Conservation (phyloP, 2,888 invertebrate species). For the Napeogenes sylphis region DNA sequence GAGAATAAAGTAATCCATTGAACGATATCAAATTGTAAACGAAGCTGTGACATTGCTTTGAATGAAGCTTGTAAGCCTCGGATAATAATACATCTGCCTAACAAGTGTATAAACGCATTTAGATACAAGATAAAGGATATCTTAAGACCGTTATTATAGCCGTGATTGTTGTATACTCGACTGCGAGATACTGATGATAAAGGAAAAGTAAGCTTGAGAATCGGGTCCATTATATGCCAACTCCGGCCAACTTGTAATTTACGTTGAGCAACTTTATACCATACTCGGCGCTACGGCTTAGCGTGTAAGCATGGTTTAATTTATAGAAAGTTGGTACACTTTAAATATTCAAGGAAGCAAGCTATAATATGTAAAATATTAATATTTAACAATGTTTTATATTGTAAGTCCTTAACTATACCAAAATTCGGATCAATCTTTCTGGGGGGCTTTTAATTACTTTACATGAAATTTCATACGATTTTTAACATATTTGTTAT, state of each 20-base stretch:
- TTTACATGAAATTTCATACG: conserved; percentile 1
- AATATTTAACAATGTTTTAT: conserved; percentile 5
- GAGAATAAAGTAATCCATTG: background rate
- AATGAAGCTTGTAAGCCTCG: background rate
- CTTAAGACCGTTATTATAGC: conserved; percentile 17
- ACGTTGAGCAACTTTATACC: conserved; percentile 48
- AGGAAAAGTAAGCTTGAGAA: conserved; percentile 32
- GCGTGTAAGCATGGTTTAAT: conserved; percentile 41
- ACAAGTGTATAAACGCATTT: background rate
- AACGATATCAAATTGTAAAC: background rate
- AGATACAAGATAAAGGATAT: conserved; percentile 11
- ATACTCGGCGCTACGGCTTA: conserved; percentile 37
- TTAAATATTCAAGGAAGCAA: conserved; percentile 5
- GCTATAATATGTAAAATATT: background rate
- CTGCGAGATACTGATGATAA: conserved; percentile 29
- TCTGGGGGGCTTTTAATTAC: background rate
- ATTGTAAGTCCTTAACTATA: conserved; percentile 1
- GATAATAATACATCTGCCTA: background rate
- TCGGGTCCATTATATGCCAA: conserved; percentile 43
- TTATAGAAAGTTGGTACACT: conserved; percentile 17
- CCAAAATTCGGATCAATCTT: background rate
- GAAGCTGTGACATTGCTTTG: background rate
- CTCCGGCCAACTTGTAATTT: conserved; percentile 46
- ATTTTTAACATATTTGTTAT: too few relatives aligned
- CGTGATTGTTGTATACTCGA: conserved; percentile 19